phyloP scores from a whole-genome alignment of 2,888 invertebrate species.

The Drymonia ruficornis region DNA sequence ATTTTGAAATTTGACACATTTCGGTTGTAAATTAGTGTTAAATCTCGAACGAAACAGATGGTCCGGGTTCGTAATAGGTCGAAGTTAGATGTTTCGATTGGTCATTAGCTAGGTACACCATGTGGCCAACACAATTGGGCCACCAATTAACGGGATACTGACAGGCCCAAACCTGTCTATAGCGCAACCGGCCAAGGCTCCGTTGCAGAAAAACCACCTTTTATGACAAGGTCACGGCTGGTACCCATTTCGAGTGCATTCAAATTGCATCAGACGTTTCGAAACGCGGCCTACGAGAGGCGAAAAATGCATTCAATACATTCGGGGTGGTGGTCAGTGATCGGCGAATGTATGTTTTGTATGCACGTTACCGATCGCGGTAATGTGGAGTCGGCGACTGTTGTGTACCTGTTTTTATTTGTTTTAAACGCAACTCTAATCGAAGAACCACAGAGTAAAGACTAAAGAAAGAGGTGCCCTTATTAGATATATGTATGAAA shows the following conservation, averaged over 20 bases:
- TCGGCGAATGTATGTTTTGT: constrained; percentile 8
- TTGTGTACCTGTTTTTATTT: no score
- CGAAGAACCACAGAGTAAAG: no score
- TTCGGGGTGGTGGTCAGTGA: constrained; percentile 13
- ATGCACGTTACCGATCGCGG: not conserved
- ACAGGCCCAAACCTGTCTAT: constrained; percentile 36
- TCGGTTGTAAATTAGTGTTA: no score
- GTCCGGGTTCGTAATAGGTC: no score
- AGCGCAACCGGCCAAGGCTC: constrained; percentile 38
- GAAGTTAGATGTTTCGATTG: no score
- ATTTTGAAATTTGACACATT: no score
- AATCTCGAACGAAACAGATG: no score
- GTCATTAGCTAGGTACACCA: not conserved
- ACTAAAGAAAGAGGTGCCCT: no score
- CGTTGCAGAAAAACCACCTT: constrained; percentile 29
- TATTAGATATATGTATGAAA: no score
- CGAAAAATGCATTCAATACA: not conserved
- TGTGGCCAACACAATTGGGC: constrained; percentile 2
- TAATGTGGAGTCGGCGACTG: no score
- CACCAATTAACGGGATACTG: constrained; percentile 30
- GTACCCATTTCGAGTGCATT: constrained; percentile 23
- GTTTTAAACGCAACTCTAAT: no score
- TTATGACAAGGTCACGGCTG: constrained; percentile 41
- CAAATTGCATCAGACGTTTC: constrained; percentile 38
- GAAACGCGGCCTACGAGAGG: constrained; percentile 22